Base-by-base conservation (phyloP, 2,888 invertebrate species). In the Phengaris arion region DNA sequence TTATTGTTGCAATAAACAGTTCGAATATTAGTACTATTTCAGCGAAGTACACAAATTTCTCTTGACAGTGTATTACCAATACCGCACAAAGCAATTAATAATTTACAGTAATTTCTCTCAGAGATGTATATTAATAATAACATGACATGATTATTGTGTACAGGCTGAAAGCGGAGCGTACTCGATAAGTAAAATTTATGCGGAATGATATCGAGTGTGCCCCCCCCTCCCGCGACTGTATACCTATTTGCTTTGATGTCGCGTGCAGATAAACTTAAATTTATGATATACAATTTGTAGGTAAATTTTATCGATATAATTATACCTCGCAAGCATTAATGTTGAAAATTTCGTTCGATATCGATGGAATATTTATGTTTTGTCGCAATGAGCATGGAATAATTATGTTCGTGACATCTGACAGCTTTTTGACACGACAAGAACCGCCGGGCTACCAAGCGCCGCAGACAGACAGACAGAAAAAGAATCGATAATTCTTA, bases 151-250 rank as follows among this genome's bases (percentile, higher is more conserved):
- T 70, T 51, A 70, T 48, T 70, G 48, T 46, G 69, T 70, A 48
- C 48, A 70, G 70, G 70, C 70, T 70, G 70, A 15, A 69, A 70
- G 51, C 84, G 83, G 89, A 87, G 54, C 86, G 87, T 86, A 82
- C 81, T 81, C 89, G 90, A 90, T 90, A 90, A 89, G 86, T 89
- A 85, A 85, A 89, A 90, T 90, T 90, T 90, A 90, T 90, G 90
- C 86, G 86, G 86, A 89, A 89, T 86, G 88, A 89, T 89, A 89
- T 87, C 89, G 88, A 89, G 89, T 89, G 69, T 70, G 45, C 74
- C 35, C 35, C 74, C 74, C 74, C 70, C 74, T 74, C 45, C 13
- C 64, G 64, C 52, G 74, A 70, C 52, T 52, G 70, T 76, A 52
- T 72, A 35, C 35, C 35, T 35, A 64, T 74, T 76, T 74, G 76